Evolutionary conservation across 2,888 invertebrate genomes (phyloP).

Genomic region (Lasioglossum pauxillum): DNA sequence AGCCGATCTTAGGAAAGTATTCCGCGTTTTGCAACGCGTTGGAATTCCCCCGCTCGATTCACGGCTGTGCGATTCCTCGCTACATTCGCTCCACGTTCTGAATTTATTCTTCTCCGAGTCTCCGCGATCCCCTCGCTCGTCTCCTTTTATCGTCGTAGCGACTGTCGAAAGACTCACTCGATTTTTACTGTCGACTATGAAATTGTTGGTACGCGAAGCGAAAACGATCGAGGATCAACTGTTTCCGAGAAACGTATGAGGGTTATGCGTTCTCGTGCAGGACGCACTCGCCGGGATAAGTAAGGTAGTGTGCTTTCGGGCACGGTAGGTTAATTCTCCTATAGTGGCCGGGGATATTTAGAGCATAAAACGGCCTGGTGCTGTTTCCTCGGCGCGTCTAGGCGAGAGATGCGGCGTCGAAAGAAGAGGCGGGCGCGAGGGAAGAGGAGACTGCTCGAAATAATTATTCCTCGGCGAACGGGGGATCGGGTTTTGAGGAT

Average conservation of each 20-base stretch:
- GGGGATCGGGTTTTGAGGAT: slow-evolving; percentile 33
- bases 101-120: neutral
- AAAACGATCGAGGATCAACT: neutral
- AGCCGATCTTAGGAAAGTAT: neutral
- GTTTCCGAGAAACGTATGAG: neutral
- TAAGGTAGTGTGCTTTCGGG: slow-evolving; percentile 81
- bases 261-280: slow-evolving; percentile 48
- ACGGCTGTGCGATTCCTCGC: neutral
- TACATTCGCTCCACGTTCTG: neutral
- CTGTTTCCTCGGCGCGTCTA: slow-evolving; percentile 48
- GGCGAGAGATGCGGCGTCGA: slow-evolving; percentile 51
- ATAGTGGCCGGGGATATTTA: slow-evolving; percentile 76
- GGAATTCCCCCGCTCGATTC: neutral
- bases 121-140: too few species aligned
- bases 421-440: slow-evolving; percentile 25
- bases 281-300: slow-evolving; percentile 69
- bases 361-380: slow-evolving; percentile 81
- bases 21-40: neutral
- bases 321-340: slow-evolving; percentile 80
- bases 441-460: slow-evolving; percentile 72
- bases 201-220: neutral
- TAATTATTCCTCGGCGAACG: slow-evolving; percentile 69
- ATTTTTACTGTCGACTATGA: neutral
- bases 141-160: neutral
- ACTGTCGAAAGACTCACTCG: neutral